Evolutionary conservation across 2,888 invertebrate species (phyloP).

Genomic region (Cryptophagus acutangulus): DNA sequence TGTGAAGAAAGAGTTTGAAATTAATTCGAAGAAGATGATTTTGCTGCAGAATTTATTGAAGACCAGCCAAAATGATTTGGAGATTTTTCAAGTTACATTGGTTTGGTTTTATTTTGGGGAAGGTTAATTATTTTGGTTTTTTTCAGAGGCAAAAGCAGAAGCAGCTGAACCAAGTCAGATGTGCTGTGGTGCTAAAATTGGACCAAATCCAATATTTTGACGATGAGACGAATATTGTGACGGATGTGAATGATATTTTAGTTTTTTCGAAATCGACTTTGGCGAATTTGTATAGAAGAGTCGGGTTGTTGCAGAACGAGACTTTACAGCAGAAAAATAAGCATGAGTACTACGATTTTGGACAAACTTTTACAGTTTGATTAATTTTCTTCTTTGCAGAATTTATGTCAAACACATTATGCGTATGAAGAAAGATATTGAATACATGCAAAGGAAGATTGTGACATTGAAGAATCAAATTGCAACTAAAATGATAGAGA

Average conservation of each 20-base stretch:
- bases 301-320: slow-evolving; percentile 61
- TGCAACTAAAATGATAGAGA: slow-evolving; percentile 50
- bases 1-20: slow-evolving; percentile 56
- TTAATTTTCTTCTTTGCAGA: too few species aligned
- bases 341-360: slow-evolving; percentile 51
- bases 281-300: slow-evolving; percentile 56
- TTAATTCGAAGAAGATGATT: slow-evolving; percentile 54
- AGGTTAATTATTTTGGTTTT: slow-evolving; percentile 5
- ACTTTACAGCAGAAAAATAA: slow-evolving; percentile 57
- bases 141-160: slow-evolving; percentile 67
- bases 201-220: slow-evolving; percentile 58
- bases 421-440: slow-evolving; percentile 66
- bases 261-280: slow-evolving; percentile 61
- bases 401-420: slow-evolving; percentile 55
- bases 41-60: slow-evolving; percentile 54
- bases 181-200: slow-evolving; percentile 63
- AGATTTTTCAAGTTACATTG: slow-evolving; percentile 59
- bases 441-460: slow-evolving; percentile 60
- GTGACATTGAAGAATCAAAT: slow-evolving; percentile 54
- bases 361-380: slow-evolving; percentile 6
- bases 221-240: slow-evolving; percentile 47
- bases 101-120: neutral
- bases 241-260: slow-evolving; percentile 51
- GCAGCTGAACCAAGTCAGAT: slow-evolving; percentile 71
- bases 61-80: slow-evolving; percentile 55